Base-by-base conservation (phyloP, 2,797 vertebrate species). In the Anabas testudineus region DNA sequence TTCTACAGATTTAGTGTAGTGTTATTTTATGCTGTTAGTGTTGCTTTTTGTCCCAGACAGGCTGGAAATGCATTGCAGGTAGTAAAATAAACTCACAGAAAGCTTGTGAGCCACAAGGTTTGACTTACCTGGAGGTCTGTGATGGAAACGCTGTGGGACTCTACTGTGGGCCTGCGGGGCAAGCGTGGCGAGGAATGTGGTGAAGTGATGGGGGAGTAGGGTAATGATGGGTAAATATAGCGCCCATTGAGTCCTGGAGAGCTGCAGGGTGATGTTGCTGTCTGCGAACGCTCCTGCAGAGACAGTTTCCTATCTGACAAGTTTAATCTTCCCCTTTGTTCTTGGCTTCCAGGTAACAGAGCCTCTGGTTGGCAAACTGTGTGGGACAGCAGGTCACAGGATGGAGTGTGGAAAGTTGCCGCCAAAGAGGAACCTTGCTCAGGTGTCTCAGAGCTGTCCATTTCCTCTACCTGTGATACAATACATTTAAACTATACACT, bases 81-180 rank as follows among this genome's bases (percentile, higher is more conserved):
- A 39, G 3, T 6, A 24, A 52, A 22, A 54, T 67, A 10, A 36
- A 36, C 53, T 46, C 4, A 26, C 3, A 22, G 8, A 46, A n/a
- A 0, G 3, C 10, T 42, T 19, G 10, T 18, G 22, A 16, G 3
- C 15, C 15, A 39, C 4, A 22, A 59, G 7, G 28, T 28, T 22
- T 32, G 8, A 28, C 90, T 22, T 92, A 98, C 97, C 97, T 98
- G 97, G 70, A 98, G 90, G 53, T 98, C 97, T 0, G 95, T 99
- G 93, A 99, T 98, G 65, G 97, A 99, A 67, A 99, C 97, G 0
- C 96, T 93, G 91, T 98, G 96, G 0, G 97, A 99, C 87, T 99
- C 97, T 81, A 99, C 96, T 0, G 98, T 99, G 0, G 97, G 97
- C 54, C 97, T 82, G 53, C 97, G 96, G 0, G 96, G 97, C 81